Base-by-base conservation (phyloP, 2,113 vertebrate genomes). In the Etia nguti region DNA sequence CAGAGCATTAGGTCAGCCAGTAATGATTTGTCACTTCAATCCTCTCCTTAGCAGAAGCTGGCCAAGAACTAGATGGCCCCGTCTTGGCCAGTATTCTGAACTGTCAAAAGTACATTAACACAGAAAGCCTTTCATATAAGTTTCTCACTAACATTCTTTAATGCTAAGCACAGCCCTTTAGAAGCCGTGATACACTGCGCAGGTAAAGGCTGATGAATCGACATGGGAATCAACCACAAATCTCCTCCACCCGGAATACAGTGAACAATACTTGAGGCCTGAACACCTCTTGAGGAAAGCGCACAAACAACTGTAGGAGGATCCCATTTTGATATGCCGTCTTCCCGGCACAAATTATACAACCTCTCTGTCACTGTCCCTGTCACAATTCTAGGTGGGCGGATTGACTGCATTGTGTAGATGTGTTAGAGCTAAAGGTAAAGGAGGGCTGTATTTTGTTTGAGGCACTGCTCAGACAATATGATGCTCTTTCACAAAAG, bases 281-380 rank as follows among this genome's bases (percentile, higher is more conserved):
- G 31, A 91, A 70, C 70, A 73, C 26, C 59, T 85, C 38, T 79
- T 24, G n/a, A 88, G 81, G 43, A 84, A 86, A 82, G 38, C 9
- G 1, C 57, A 79, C 46, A 62, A 84, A 86, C 79, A 70, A 41
- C 85, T 92, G 81, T 82, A 86, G 86, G 79, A 88, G 84, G 79
- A 86, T 86, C 41, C 41, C 79, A 79, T 90, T 90, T 91, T 87
- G 80, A 88, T 89, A 31, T 85, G 85, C 41, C 82, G 84, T 86
- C 83, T 86, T 91, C 59, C 75, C 12, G 4, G 52, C 38, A 92
- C 82, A 87, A 88, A 92, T 91, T 83, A 89, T 90, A 50, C 86
- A 89, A 90, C 73, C 84, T 88, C 87, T 90, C 82, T 57, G 88
- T 92, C 82, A 86, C 87, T 88, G 87, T 90, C 82, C 80, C 65